phyloP scores from a whole-genome alignment of 2,797 vertebrate species.

The Dallia pectoralis region DNA sequence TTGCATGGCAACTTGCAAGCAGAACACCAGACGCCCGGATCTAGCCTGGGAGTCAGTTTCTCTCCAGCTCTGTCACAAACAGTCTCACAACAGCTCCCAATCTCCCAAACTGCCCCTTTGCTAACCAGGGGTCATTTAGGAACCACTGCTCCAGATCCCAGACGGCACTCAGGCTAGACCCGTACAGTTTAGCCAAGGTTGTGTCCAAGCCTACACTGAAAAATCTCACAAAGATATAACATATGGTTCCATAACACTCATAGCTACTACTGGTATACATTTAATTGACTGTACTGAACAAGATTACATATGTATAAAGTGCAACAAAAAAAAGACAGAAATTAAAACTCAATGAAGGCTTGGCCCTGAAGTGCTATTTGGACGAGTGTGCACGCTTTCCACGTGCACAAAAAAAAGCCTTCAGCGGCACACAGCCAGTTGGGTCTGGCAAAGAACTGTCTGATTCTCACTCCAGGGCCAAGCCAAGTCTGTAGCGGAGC shows the following conservation, averaged over 20 bases:
- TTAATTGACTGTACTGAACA: slow-evolving; percentile 53
- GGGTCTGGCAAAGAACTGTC: slow-evolving; percentile 34
- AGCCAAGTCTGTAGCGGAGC: background rate
- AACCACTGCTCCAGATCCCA: background rate
- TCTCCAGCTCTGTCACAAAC: background rate
- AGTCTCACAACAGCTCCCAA: no score
- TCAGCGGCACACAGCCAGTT: slow-evolving; percentile 48
- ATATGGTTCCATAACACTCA: slow-evolving; percentile 58
- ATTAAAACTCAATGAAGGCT: slow-evolving; percentile 70
- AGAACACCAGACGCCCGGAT: slow-evolving; percentile 24
- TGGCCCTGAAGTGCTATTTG: slow-evolving; percentile 82
- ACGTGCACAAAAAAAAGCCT: slow-evolving; percentile 40
- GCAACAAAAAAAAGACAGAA: slow-evolving; percentile 77
- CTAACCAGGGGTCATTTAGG: no score
- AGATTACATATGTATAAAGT: slow-evolving; percentile 87
- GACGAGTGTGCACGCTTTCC: slow-evolving; percentile 22
- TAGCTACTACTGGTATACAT: slow-evolving; percentile 63
- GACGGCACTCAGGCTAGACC: slow-evolving; percentile 39
- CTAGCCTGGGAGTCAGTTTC: background rate
- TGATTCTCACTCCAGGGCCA: background rate
- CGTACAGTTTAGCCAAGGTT: slow-evolving; percentile 57
- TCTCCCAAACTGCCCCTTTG: no score
- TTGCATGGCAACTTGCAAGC: slow-evolving; percentile 67
- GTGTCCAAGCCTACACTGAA: slow-evolving; percentile 59
- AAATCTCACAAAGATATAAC: slow-evolving; percentile 53